Evolutionary conservation across 2,797 vertebrate genomes (phyloP), one percentile per base, ranked within the genome.

Genomic region (Hephaestus fuliginosus): DNA sequence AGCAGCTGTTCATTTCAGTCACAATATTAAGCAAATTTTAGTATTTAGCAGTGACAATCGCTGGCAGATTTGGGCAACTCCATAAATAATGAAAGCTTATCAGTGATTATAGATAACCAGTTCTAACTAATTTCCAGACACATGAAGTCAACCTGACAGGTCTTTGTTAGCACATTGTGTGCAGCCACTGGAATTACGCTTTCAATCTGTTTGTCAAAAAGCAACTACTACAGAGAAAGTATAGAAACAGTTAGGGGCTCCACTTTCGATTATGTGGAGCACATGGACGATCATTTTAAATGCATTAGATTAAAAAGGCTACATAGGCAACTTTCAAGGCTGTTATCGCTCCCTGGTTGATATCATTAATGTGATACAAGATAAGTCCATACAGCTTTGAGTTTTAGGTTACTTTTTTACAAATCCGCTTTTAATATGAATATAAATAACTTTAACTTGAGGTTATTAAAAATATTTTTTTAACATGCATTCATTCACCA

Each of bases 401-500:
- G 25, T 43, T 39, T 15, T 41, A 2, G 7, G 14, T 10, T 7
- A 52, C 36, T 15, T 63, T 25, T 15, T 66, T 10, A 39, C 10
- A 44, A 1, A 33, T 28, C 14, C 12, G 1, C 3, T 43, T 5
- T 44, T 3, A 17, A 11, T 13, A 22, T 20, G 0, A 52, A 18
- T 33, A 33, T 33, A 33, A 33, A 33, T 33, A 33, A 33, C 30
- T 33, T 33, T 33, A n/a, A 5, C 5, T 15, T 49, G 28, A 3
- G 10, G 22, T 15, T 18, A 20, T 65, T 63, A 39, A n/a, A 39
- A 60, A 4, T n/a, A 1, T 2, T 67, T 20, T 30, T 53, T 52
- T 12, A 36, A 25, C 1, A 69, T 65, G 2, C 7, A 60, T 79
- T 72, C 22, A 13, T 52, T 81, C 6, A 72, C 15, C 15, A 13